Conservation (phyloP, 2,888 invertebrate species). For the Ecdyonurus torrentis region DNA sequence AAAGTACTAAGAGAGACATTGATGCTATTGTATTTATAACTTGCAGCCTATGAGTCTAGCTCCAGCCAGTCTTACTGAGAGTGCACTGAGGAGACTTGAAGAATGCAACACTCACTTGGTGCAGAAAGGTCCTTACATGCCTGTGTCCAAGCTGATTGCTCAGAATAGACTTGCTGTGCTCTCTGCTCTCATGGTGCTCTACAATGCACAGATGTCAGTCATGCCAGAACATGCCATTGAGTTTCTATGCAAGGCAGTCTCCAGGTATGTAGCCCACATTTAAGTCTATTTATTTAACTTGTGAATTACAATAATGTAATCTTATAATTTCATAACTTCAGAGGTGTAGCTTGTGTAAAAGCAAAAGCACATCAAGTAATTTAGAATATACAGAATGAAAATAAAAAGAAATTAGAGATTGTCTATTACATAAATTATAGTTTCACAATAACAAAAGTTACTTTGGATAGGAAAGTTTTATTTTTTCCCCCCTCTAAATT, state of each 20-base stretch:
- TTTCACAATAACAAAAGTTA: too few species aligned
- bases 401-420: too few species aligned
- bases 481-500: too few species aligned
- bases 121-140: constrained; percentile 79
- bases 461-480: too few species aligned
- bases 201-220: constrained; percentile 68
- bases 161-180: constrained; percentile 83
- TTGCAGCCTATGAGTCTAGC: constrained; percentile 56
- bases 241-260: constrained; percentile 63
- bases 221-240: constrained; percentile 61
- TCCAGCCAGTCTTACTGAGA: constrained; percentile 64
- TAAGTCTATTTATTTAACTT: too few species aligned
- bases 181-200: constrained; percentile 73
- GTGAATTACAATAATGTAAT: too few species aligned
- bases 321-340: background rate
- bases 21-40: too few species aligned
- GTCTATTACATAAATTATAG: too few species aligned
- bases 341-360: too few species aligned
- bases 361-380: too few species aligned
- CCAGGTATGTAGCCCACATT: constrained; percentile 45
- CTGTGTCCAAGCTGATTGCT: constrained; percentile 77
- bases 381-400: too few species aligned
- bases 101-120: constrained; percentile 77
- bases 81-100: constrained; percentile 70
- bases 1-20: too few species aligned